Percentiles rank a stretch among this genome's conserved stretches.
phyloP scores from a whole-genome alignment of 1,140 invertebrate species.

The Nymphalis io region DNA sequence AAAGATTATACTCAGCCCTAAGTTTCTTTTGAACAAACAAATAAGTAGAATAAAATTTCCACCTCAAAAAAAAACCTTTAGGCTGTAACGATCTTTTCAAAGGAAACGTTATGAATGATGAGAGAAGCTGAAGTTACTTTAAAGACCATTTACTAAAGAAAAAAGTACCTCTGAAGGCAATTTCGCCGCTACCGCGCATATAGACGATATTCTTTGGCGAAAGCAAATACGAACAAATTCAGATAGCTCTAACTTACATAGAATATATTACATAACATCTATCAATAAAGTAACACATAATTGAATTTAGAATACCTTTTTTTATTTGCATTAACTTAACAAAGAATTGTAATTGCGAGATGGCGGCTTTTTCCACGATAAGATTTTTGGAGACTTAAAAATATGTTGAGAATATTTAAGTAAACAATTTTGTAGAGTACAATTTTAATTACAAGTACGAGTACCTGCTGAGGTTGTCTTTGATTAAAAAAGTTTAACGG shows the following conservation, averaged over 20 bases:
- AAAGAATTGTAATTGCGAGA: too few species aligned
- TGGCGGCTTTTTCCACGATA: too few species aligned
- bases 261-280: too few species aligned
- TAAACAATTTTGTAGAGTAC: too few species aligned
- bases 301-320: too few species aligned
- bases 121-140: neutral
- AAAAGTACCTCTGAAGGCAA: constrained; percentile 1
- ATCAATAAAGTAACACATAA: too few species aligned
- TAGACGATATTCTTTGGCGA: neutral
- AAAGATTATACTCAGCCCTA: neutral
- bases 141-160: neutral
- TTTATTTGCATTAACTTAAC: too few species aligned
- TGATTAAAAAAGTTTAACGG: too few species aligned
- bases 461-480: too few species aligned
- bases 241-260: neutral
- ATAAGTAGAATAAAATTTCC: neutral
- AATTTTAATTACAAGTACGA: too few species aligned
- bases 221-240: neutral
- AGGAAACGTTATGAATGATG: constrained; percentile 4
- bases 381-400: too few species aligned
- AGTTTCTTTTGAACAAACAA: neutral
- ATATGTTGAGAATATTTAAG: too few species aligned
- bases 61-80: neutral
- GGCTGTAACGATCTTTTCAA: neutral
- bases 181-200: neutral